Base-by-base conservation (phyloP, 2,113 vertebrate genomes). In the Origma solitaria region DNA sequence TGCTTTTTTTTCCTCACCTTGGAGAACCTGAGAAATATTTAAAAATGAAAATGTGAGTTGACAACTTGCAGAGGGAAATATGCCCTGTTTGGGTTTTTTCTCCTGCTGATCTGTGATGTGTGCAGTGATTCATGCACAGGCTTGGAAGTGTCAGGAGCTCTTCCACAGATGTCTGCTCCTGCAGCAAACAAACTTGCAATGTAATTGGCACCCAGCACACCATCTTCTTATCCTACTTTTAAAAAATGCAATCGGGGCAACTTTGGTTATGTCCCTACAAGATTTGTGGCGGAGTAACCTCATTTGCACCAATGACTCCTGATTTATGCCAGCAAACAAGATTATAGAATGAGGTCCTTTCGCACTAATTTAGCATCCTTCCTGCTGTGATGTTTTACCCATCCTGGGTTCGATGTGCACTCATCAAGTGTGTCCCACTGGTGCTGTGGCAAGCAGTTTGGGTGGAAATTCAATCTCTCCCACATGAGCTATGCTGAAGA, bases 11-110 rank as follows among this genome's bases (percentile, higher is more conserved):
- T 4, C 33, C 21, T 33, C 19, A 60, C 21, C 37, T 62, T 60
- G 54, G 72, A 62, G 19, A 83, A 47, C 42, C 38, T 17, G 19
- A 92, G 61, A 78, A 91, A 9, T 35, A 56, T 53, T 87, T 87
- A 16, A 40, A 92, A 92, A 49, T 25, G 9, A 82, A 95, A 91
- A 91, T 54, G 25, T 76, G 50, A 62, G 35, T 86, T 91, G 91
- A 73, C 64, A 88, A 25, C 28, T 88, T 82, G 42, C 54, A 80
- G 79, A 83, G 25, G 33, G 28, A 95, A 95, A 65, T 35, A 77
- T 9, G 27, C 64, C 12, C 56, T 70, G 4, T n/a, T 47, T 42
- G n/a, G 9, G 1, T 11, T 72, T 71, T 77, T 42, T 21, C 28
- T 76, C 31, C 57, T 30, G 37, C 37, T 81, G 31, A 50, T 56